Evolutionary conservation across 2,888 invertebrate species (phyloP).

Genomic region (Spisula subtruncata): DNA sequence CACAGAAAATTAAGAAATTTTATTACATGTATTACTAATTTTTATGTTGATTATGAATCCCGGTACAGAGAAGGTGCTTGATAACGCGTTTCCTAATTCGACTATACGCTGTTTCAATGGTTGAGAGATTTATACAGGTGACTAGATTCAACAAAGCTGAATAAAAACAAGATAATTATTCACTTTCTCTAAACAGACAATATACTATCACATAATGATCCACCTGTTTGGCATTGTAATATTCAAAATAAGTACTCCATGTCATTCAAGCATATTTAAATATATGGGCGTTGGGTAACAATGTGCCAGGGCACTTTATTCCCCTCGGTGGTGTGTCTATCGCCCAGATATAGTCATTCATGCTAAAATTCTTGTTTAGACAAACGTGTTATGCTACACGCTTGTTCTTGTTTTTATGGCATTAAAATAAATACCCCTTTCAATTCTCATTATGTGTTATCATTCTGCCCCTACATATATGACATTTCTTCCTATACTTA

Average conservation of each 20-base stretch:
- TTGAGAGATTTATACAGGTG: not conserved
- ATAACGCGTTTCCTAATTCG: not conserved
- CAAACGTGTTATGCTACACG: too few species aligned
- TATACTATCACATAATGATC: not conserved
- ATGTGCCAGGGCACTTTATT: too few species aligned
- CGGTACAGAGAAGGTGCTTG: not conserved
- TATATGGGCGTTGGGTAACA: too few species aligned
- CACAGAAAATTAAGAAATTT: too few species aligned
- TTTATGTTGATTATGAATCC: not conserved
- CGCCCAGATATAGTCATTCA: too few species aligned
- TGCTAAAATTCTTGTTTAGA: too few species aligned
- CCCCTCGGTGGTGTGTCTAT: too few species aligned
- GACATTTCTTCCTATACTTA: too few species aligned
- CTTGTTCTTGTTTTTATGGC: too few species aligned
- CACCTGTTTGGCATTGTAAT: not conserved
- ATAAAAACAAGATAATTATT: not conserved
- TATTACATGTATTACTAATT: not conserved
- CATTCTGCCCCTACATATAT: too few species aligned
- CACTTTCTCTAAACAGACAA: not conserved
- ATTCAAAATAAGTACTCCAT: not conserved
- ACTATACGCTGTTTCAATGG: not conserved
- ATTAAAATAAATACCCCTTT: too few species aligned
- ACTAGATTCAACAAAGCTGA: not conserved
- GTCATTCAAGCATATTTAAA: not conserved
- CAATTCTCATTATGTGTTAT: too few species aligned